Evolutionary conservation across 2,113 vertebrate species (phyloP), one percentile per base, ranked within the genome.

Genomic region (Columbina picui): DNA sequence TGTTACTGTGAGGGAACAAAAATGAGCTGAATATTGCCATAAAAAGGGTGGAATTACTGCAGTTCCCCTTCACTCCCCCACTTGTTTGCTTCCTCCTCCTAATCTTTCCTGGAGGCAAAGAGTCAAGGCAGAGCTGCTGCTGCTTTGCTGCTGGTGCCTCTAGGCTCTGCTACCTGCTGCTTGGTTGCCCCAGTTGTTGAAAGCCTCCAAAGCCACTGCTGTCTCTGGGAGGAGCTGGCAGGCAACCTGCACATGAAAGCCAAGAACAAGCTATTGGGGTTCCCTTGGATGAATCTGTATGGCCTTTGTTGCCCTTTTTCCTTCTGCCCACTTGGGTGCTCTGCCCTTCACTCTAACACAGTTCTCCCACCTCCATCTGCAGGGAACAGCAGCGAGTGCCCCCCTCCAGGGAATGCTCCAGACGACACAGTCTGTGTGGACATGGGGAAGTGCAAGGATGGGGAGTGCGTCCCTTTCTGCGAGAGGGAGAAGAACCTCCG

Each of bases 381-480:
- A 99, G 99, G 99, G 49, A 98, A 97, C 94, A 99, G 98, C 97
- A 99, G 99, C 4, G 98, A 99, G 34, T 99, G 99, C 73, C 99
- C 99, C 12, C 97, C 98, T 20, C 99, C 99, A 0, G 98, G 97
- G 75, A 98, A 99, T 4, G 99, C 99, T 2, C 74, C 76, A 0
- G 97, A 99, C 41, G 75, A 98, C 70, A 99, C 98, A 0, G 96
- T 98, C 53, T 99, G 99, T 3, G 98, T 99, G 36, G 99, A 99
- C 96, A 98, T 98, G 41, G 99, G 99, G 29, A 98, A 96, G 86
- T 99, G 99, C 96, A 98, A 75, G 74, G 97, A 97, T 0, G 99
- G 99, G 22, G 98, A 99, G 73, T 99, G 99, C 7, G 95, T 98
- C 38, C 99, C 99, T 5, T 99, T 99, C 98, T 99, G 99, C 5